These are phyloP conservation scores for Drosophila tropicalis DNA, from an alignment of 1,140 invertebrate species.

Conservation along the genomic window DNA sequence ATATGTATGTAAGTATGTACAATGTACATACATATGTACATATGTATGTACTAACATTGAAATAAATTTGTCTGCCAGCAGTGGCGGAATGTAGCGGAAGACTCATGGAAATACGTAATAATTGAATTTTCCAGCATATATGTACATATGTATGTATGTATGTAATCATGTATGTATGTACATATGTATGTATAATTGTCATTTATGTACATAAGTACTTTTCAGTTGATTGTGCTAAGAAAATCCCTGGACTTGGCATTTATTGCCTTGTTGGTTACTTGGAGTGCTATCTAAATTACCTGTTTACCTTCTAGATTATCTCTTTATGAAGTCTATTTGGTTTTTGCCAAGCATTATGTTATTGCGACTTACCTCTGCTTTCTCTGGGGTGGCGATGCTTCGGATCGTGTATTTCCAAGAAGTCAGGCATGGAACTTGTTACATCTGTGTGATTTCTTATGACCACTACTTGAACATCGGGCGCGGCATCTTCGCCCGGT, in stretches of 20 bases:
- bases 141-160: not conserved
- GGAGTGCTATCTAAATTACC: not conserved
- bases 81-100: not conserved
- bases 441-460: conserved; percentile 9
- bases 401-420: conserved; percentile 85
- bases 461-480: conserved; percentile 47
- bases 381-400: conserved; percentile 84
- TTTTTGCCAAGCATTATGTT: not conserved
- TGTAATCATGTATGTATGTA: not conserved
- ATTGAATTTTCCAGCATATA: not conserved
- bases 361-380: conserved; percentile 58
- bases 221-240: not conserved
- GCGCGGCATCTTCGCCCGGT: conserved; percentile 26
- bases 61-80: not conserved
- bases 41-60: not conserved
- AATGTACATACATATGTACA: too few relatives aligned
- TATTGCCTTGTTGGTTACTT: not conserved
- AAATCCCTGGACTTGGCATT: not conserved
- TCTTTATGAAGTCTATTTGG: not conserved
- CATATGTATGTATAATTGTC: not conserved
- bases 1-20: too few relatives aligned
- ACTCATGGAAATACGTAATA: not conserved
- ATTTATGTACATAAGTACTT: not conserved
- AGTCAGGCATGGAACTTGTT: conserved; percentile 56
- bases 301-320: not conserved